A percentile compares a stretch with the other conserved stretches of the same genome.
These are phyloP conservation scores for Sebastes cheni DNA, from an alignment of 2,797 vertebrate genomes.

Conservation along the genomic window DNA sequence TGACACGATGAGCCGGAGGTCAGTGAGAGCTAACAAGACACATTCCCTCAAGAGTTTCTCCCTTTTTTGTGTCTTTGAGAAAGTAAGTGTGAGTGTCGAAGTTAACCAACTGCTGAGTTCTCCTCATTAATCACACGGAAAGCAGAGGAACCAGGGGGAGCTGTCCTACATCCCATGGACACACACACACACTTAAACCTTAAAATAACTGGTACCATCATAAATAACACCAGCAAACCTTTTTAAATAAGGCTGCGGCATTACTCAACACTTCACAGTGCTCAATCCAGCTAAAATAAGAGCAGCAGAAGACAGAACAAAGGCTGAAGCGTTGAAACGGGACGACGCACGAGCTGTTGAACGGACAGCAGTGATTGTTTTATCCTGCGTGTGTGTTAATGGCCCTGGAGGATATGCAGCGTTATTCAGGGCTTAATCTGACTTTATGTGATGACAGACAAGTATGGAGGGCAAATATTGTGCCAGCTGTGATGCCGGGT, in stretches of 20 bases:
- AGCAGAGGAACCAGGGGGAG: constrained; percentile 73
- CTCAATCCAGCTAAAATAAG: constrained; percentile 24
- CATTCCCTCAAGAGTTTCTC: constrained; percentile 74
- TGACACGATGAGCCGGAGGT: constrained; percentile 47
- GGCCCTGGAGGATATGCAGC: constrained; percentile 28
- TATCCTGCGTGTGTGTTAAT: constrained; percentile 26
- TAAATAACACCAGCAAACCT: constrained; percentile 65
- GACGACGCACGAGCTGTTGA: constrained; percentile 13
- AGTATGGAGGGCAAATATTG: constrained; percentile 41
- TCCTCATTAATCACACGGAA: constrained; percentile 79
- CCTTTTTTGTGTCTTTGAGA: constrained; percentile 52
- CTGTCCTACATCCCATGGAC: constrained; percentile 75
- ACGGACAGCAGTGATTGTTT: constrained; percentile 25
- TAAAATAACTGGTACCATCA: constrained; percentile 69
- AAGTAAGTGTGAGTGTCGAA: constrained; percentile 51
- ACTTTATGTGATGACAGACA: constrained; percentile 53
- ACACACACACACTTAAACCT: constrained; percentile 30
- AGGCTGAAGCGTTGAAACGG: background rate
- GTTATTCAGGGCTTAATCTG: constrained; percentile 44
- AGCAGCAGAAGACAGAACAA: background rate
- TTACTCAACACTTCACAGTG: constrained; percentile 53
- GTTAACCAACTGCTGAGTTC: constrained; percentile 67
- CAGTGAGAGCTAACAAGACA: constrained; percentile 83
- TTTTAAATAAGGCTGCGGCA: constrained; percentile 54
- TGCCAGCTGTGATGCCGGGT: constrained; percentile 33